Conservation (phyloP, 2,888 invertebrate genomes). For the Sphaerophoria rueppellii region DNA sequence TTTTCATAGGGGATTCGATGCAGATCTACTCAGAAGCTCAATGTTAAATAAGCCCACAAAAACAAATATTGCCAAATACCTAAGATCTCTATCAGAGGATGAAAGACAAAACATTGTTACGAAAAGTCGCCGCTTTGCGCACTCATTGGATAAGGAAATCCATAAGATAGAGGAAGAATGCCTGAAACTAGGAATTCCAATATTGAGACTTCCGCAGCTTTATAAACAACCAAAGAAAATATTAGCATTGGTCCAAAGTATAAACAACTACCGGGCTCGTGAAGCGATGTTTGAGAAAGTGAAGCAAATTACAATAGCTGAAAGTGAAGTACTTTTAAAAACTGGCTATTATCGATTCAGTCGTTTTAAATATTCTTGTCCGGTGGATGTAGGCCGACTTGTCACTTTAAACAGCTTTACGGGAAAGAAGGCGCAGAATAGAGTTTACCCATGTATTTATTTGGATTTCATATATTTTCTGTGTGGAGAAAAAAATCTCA, state of each 20-base stretch:
- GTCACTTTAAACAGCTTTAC: conserved; percentile 54
- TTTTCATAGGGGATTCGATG: too few relatives aligned
- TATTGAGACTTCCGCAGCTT: conserved; percentile 44
- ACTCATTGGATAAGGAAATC: conserved; percentile 25
- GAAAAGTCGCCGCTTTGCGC: conserved; percentile 17
- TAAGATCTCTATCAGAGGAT: background rate
- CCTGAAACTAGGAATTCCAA: conserved; percentile 30
- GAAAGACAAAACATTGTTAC: background rate
- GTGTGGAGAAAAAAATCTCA: conserved; percentile 82
- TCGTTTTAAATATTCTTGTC: conserved; percentile 86
- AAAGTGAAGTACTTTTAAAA: conserved; percentile 84
- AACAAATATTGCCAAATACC: conserved; percentile 14
- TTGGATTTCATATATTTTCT: conserved; percentile 85
- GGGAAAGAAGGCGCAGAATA: conserved; percentile 68
- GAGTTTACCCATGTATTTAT: conserved; percentile 84
- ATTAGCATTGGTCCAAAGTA: conserved; percentile 18
- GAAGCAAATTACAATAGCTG: conserved; percentile 83
- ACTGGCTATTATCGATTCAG: conserved; percentile 86
- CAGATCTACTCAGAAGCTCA: too few relatives aligned
- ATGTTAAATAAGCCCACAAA: too few relatives aligned
- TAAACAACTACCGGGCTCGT: conserved; percentile 53
- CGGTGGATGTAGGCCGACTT: conserved; percentile 84
- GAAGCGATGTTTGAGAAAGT: conserved; percentile 83
- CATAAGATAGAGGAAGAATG: conserved; percentile 41
- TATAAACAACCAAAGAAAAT: conserved; percentile 30